Evolutionary conservation across 2,888 invertebrate species (phyloP).

Genomic region (Frankliniella intonsa): DNA sequence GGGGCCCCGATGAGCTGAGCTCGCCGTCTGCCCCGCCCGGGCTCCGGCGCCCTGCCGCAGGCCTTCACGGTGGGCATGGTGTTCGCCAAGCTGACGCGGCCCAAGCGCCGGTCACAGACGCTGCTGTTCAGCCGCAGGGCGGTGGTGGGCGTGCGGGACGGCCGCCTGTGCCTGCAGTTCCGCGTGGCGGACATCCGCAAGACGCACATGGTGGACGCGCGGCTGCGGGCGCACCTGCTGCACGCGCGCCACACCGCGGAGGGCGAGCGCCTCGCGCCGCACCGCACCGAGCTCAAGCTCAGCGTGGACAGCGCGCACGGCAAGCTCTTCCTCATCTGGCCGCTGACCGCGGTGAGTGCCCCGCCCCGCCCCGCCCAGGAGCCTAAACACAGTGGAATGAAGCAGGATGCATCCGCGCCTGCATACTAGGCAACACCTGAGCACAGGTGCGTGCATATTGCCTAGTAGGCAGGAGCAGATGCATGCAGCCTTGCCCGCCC

Average conservation of each 20-base stretch:
- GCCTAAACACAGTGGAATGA: no score
- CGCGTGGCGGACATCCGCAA: conserved; percentile 71
- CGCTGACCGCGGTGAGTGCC: conserved; percentile 1
- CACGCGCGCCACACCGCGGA: conserved; percentile 4
- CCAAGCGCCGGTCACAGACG: conserved; percentile 69
- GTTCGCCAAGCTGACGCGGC: conserved; percentile 74
- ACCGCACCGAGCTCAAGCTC: conserved; percentile 20
- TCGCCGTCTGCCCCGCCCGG: conserved; percentile 48
- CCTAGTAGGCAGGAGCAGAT: no score
- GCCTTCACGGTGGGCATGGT: conserved; percentile 60
- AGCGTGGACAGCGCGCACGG: conserved; percentile 15
- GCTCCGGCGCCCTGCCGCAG: conserved; percentile 50
- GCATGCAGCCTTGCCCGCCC: no score
- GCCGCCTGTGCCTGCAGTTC: conserved; percentile 70
- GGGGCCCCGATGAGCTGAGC: no score
- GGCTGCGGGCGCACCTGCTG: conserved; percentile 47
- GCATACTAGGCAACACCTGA: no score
- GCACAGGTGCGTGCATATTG: no score
- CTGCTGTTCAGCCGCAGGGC: conserved; percentile 65
- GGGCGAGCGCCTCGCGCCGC: neutral
- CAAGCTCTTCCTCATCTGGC: conserved; percentile 24
- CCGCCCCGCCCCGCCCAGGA: no score
- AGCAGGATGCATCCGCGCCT: no score
- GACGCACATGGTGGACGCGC: conserved; percentile 57
- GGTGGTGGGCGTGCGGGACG: conserved; percentile 71